A percentile compares a stretch with the other conserved stretches of the same genome.
Conservation (phyloP, 2,797 vertebrate genomes). For the Macrochelys suwanniensis region DNA sequence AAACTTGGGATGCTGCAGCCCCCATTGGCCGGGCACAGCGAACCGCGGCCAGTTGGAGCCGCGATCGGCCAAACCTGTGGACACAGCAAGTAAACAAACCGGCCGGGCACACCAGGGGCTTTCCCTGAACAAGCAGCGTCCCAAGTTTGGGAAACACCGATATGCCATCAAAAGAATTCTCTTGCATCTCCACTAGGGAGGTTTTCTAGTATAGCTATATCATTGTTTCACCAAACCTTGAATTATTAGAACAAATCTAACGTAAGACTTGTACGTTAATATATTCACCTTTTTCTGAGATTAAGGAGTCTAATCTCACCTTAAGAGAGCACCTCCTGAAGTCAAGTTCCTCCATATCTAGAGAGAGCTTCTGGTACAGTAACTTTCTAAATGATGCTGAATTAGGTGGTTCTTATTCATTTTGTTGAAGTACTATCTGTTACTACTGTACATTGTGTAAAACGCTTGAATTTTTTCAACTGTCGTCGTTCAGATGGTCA, state of each 20-base stretch:
- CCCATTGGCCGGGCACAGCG: no score
- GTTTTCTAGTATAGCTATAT: background rate
- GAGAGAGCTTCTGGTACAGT: background rate
- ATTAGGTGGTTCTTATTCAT: constrained; percentile 5
- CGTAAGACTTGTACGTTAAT: constrained; percentile 31
- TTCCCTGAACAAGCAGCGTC: no score
- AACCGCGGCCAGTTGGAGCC: no score
- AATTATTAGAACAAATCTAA: constrained; percentile 35
- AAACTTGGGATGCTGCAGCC: no score
- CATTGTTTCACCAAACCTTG: constrained; percentile 10
- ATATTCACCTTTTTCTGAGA: constrained; percentile 42
- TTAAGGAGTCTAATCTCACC: constrained; percentile 32
- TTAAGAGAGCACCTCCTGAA: constrained; percentile 22
- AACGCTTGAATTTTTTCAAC: constrained; percentile 49
- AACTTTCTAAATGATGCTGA: constrained; percentile 48
- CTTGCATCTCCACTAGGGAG: background rate
- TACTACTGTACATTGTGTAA: constrained; percentile 31
- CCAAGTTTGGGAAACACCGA: no score
- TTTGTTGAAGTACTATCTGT: background rate
- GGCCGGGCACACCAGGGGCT: no score
- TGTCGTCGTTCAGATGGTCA: constrained; percentile 39
- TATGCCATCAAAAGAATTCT: background rate
- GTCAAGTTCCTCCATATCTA: constrained; percentile 34
- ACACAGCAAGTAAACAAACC: no score
- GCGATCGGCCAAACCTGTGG: no score